Evolutionary conservation across 2,797 vertebrate species (phyloP).

Genomic region (Hippoglossus hippoglossus): DNA sequence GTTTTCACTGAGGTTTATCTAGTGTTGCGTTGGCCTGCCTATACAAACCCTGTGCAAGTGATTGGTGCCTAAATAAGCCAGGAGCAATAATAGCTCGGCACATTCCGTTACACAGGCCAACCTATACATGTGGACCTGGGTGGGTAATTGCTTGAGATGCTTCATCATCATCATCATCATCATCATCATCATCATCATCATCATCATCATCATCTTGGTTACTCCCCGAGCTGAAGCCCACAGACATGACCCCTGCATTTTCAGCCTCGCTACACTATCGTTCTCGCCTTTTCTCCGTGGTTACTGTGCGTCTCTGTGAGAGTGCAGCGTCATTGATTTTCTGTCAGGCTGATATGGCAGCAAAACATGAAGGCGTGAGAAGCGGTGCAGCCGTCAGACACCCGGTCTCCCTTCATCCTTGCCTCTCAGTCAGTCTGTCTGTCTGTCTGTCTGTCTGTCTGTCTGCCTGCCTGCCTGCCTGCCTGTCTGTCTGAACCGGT

Average conservation of each 20-base stretch:
- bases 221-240: not conserved
- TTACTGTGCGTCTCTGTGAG: conserved; percentile 46
- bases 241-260: conserved; percentile 12
- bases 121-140: conserved; percentile 8
- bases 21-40: too few species aligned
- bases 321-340: conserved; percentile 79
- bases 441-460: not conserved
- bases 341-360: conserved; percentile 72
- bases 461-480: conserved; percentile 10
- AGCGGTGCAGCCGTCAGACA: conserved; percentile 64
- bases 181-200: not conserved
- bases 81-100: not conserved
- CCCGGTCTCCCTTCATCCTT: not conserved
- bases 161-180: conserved; percentile 11
- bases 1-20: not conserved
- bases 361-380: conserved; percentile 70
- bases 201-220: conserved; percentile 1
- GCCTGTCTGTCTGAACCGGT: not conserved
- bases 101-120: conserved; percentile 36
- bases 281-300: conserved; percentile 6
- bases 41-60: too few species aligned
- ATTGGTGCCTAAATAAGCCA: not conserved
- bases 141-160: not conserved
- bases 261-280: not conserved
- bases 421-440: conserved; percentile 15